Base-by-base conservation (phyloP, 2,888 invertebrate species). In the Petrophora chlorosata region DNA sequence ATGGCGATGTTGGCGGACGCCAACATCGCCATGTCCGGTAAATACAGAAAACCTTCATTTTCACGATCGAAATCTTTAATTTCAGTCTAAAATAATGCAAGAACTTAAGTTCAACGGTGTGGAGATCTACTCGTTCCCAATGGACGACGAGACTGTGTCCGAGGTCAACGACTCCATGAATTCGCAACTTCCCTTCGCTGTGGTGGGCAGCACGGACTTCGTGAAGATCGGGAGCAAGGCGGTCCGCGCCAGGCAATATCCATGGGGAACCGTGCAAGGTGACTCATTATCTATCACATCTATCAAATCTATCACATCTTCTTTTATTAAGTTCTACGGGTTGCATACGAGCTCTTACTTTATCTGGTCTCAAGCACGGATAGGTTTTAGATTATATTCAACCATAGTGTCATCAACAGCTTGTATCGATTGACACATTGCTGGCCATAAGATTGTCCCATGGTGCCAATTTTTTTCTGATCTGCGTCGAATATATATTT, bases 181-280 rank as follows among this genome's bases (percentile, higher is more conserved):
- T 90, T 93, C 94, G 35, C 97, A 97, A 83, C 93, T 98, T 53
- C 99, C 99, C 16, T 99, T 99, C 90, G 99, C 99, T 3, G 98
- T 99, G 7, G 98, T 99, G 29, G 99, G 99, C 56, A 98, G 98
- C 79, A 98, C 97, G 4, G 99, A 99, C 86, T 97, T 99, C 83
- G 97, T 98, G 34, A 95, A 98, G 71, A 94, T 99, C 49, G 99
- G 98, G 38, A 99, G 98, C 86, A 99, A 99, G 91, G 96, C 97
- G 85, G 96, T 98, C 67, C 93, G 99, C 41, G 99, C 99, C 0
- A 90, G 99, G 8, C 99, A 99, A 87, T 99, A 99, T 90, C 99
- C 99, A 0, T 99, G 99, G 99, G 99, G 98, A 48, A 98, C 98
- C 0, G 99, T 98, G 44, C 99, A 97, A 92, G 97, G 95, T 97